A percentile compares a stretch with the other conserved stretches of the same genome.
Evolutionary conservation across 2,797 vertebrate genomes (phyloP).

Genomic region (Tympanoctomys barrerae): DNA sequence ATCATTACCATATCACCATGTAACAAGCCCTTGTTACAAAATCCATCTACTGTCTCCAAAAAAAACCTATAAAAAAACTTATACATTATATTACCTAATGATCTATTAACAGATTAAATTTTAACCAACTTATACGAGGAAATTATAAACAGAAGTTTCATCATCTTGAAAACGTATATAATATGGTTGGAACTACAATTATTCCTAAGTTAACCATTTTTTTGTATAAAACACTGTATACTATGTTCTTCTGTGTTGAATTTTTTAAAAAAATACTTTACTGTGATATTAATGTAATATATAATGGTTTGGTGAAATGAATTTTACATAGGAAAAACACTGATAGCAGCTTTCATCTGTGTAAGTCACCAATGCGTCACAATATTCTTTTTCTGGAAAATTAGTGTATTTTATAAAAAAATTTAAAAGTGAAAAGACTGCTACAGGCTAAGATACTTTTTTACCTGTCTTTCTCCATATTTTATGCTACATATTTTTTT

Average conservation of each 20-base stretch:
- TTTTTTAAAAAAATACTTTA: conserved; percentile 86
- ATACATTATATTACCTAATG: conserved; percentile 86
- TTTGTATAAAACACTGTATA: conserved; percentile 87
- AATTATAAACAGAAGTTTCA: conserved; percentile 88
- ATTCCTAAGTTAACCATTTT: conserved; percentile 86
- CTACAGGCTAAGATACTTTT: conserved; percentile 88
- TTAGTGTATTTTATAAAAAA: conserved; percentile 90
- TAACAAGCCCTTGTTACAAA: too few species aligned
- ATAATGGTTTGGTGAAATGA: conserved; percentile 91
- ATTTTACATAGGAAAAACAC: conserved; percentile 92
- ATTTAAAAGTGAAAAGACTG: conserved; percentile 88
- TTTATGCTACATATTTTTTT: conserved; percentile 85
- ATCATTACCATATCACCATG: too few species aligned
- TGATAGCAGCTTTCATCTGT: conserved; percentile 89
- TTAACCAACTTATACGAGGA: conserved; percentile 87
- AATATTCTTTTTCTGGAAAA: conserved; percentile 90
- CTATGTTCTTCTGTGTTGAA: conserved; percentile 86
- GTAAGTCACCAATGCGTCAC: conserved; percentile 89
- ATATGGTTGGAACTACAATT: conserved; percentile 82
- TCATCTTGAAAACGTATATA: conserved; percentile 86
- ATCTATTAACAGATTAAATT: conserved; percentile 89
- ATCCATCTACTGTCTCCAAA: conserved; percentile 84
- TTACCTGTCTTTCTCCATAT: conserved; percentile 87
- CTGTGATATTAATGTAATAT: conserved; percentile 91
- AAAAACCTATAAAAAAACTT: conserved; percentile 86